Percentiles rank a stretch among this genome's conserved stretches.
Evolutionary conservation across 2,797 vertebrate species (phyloP).

Genomic region (Erethizon dorsatum): DNA sequence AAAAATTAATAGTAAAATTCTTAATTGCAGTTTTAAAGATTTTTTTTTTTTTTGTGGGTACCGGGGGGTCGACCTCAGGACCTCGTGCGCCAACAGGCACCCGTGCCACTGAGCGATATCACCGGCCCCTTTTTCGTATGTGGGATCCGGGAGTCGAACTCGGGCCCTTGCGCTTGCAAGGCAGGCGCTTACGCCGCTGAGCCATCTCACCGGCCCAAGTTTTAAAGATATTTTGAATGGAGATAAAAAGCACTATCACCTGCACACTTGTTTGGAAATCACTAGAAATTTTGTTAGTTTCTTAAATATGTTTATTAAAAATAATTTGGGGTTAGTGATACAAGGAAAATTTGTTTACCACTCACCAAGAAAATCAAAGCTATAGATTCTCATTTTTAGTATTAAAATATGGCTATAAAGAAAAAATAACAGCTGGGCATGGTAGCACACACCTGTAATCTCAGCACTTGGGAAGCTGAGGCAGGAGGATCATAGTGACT

Average conservation of each 20-base stretch:
- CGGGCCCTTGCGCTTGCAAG: no score
- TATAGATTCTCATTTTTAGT: conserved; percentile 43
- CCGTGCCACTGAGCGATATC: no score
- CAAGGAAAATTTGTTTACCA: conserved; percentile 8
- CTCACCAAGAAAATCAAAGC: conserved; percentile 43
- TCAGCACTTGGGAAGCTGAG: neutral
- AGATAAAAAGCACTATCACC: neutral
- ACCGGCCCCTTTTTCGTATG: no score
- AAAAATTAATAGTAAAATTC: conserved; percentile 29
- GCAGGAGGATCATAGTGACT: neutral
- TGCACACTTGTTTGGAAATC: neutral
- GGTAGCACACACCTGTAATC: neutral
- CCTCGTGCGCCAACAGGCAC: no score
- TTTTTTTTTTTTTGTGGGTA: no score
- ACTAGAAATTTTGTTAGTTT: conserved; percentile 30
- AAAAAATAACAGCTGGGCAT: neutral
- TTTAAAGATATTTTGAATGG: conserved; percentile 35
- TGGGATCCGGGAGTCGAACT: no score
- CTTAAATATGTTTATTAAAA: conserved; percentile 60
- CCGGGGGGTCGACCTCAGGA: no score
- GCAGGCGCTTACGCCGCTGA: no score
- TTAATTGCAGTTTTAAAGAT: neutral
- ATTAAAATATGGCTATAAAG: conserved; percentile 4
- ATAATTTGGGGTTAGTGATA: conserved; percentile 19
- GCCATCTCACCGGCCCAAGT: no score